Evolutionary conservation across 2,113 vertebrate species (phyloP), one percentile per base, ranked within the genome.

Genomic region (Hystrix cristata): DNA sequence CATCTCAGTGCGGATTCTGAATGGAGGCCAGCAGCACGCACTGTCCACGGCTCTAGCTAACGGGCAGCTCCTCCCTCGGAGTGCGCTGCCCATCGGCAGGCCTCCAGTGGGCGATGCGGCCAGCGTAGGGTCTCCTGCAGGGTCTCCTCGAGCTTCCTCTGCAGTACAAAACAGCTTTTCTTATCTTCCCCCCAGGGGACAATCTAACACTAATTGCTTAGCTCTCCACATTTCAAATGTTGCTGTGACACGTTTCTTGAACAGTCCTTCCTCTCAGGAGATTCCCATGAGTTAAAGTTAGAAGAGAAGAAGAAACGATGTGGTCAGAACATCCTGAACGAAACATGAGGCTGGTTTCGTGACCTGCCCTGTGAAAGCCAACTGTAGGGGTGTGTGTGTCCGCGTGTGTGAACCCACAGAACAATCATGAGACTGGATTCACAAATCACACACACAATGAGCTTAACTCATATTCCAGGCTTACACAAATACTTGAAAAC

Each of bases 231-330:
- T 90, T 93, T 91, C 88, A 81, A 91, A 92, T 95, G 57, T 53
- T 87, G 62, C 48, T 89, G 38, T 91, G 91, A 96, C 89, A 83
- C 6, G 3, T 80, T 97, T 97, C 38, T 91, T 69, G 84, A 95
- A 90, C 95, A 64, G 72, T 87, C 96, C 94, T 23, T 91, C 62
- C 86, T 65, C 89, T 65, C 80, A 16, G 25, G 92, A 38, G 90
- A 72, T 83, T 90, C 95, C 51, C 43, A 76, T n/a, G n/a, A 80
- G 34, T 93, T 95, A 87, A 65, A 78, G 46, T 95, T 69, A 82
- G 38, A 96, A 79, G 81, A 89, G 19, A 94, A 94, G 87, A 90
- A 86, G 55, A 94, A 90, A 87, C 1, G 18, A 74, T 59, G 53
- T 67, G 85, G 78, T 80, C 67, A 72, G 72, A 93, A 64, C n/a